These are phyloP conservation scores for Craniophora ligustri DNA, from an alignment of 2,888 invertebrate genomes.

Conservation along the genomic window DNA sequence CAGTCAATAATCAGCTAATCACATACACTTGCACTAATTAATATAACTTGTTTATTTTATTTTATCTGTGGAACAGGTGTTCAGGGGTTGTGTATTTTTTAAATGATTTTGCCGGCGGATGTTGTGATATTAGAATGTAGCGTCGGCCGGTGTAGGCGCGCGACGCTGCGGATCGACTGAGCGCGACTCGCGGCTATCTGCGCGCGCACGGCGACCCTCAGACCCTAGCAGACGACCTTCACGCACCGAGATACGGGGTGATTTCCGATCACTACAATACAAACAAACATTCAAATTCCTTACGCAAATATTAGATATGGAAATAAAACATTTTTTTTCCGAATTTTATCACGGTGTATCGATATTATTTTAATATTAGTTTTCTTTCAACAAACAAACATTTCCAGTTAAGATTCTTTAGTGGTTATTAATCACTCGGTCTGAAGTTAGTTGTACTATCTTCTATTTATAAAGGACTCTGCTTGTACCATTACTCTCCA, in stretches of 20 bases:
- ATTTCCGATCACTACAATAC: constrained; percentile 37
- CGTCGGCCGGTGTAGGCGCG: constrained; percentile 72
- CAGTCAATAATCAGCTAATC: constrained; percentile 47
- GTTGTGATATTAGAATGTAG: constrained; percentile 44
- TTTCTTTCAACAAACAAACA: too few species aligned
- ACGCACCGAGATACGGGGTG: constrained; percentile 50
- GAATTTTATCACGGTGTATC: too few species aligned
- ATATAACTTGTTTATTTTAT: constrained; percentile 33
- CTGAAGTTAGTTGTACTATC: too few species aligned
- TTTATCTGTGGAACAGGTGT: constrained; percentile 42
- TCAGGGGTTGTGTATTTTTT: constrained; percentile 57
- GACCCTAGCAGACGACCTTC: constrained; percentile 66
- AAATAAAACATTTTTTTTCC: too few species aligned
- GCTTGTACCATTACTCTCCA: too few species aligned
- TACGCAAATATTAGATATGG: too few species aligned
- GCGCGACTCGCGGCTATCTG: constrained; percentile 57
- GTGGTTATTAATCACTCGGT: too few species aligned
- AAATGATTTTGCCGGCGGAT: constrained; percentile 52
- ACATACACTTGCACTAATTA: constrained; percentile 55
- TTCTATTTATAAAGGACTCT: too few species aligned
- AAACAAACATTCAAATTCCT: constrained; percentile 29
- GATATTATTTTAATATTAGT: too few species aligned
- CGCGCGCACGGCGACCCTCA: constrained; percentile 74
- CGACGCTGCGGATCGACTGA: constrained; percentile 83
- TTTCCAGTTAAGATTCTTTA: too few species aligned